Conservation (phyloP, 2,113 vertebrate species). For the Egretta garzetta region DNA sequence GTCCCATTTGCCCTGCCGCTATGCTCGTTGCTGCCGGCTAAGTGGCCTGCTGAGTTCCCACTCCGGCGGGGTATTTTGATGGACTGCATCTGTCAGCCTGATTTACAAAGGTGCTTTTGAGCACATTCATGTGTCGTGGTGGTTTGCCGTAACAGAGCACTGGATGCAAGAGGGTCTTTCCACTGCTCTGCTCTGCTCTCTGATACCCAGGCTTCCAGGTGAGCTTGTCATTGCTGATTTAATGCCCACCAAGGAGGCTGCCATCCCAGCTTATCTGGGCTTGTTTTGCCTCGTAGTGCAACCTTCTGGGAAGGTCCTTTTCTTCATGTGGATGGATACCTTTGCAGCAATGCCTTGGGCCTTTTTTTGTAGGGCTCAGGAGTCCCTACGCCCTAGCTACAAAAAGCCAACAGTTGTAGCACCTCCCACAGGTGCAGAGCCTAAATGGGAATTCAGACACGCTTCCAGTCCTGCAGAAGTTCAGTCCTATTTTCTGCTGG, state of each 20-base stretch:
- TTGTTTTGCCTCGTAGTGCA: not conserved
- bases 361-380: not conserved
- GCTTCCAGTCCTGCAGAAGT: not conserved
- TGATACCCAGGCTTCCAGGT: not conserved
- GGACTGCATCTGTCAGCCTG: not conserved
- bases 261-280: not conserved
- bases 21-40: not conserved
- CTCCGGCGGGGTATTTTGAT: not conserved
- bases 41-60: not conserved
- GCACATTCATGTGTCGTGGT: not conserved
- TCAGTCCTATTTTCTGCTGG: not conserved
- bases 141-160: not conserved
- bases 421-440: not conserved
- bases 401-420: not conserved
- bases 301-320: not conserved
- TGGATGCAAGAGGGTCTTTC: slow-evolving; percentile 5
- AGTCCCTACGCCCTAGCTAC: not conserved
- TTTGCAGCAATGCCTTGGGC: not conserved
- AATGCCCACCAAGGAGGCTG: not conserved
- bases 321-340: not conserved
- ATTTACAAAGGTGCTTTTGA: slow-evolving; percentile 37
- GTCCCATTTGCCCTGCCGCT: not conserved
- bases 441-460: not conserved
- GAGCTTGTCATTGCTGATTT: not conserved
- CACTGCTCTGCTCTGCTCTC: not conserved